These are phyloP conservation scores for Trichonephila clavipes DNA, from an alignment of 1,140 invertebrate species.

Conservation along the genomic window DNA sequence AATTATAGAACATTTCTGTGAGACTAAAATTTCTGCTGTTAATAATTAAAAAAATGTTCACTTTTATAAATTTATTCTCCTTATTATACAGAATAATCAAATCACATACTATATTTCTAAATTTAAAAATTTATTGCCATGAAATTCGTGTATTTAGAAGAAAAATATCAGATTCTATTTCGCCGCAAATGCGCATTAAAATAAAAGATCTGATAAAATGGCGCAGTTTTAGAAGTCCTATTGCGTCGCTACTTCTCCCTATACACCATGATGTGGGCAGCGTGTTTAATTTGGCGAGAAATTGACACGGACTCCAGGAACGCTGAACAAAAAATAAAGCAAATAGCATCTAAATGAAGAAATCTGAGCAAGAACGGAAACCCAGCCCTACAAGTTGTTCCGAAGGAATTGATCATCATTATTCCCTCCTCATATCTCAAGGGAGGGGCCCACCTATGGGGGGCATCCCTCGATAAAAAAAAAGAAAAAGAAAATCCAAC, in stretches of 20 bases:
- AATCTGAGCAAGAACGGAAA: conserved; percentile 40
- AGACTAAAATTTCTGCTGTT: no score
- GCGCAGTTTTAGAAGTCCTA: background rate
- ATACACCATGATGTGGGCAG: background rate
- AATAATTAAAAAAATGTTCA: no score
- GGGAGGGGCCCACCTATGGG: conserved; percentile 30
- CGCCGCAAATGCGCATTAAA: no score
- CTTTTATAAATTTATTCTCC: no score
- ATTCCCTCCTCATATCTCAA: conserved; percentile 58
- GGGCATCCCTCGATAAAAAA: background rate
- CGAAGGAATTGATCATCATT: conserved; percentile 34
- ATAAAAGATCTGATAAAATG: no score
- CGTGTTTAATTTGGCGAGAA: conserved; percentile 40
- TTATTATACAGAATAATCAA: no score
- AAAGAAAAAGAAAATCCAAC: conserved; percentile 16
- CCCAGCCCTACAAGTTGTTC: conserved; percentile 11
- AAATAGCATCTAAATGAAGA: conserved; percentile 29
- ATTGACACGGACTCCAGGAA: conserved; percentile 36
- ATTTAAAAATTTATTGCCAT: no score
- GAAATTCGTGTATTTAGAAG: no score
- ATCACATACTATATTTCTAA: no score
- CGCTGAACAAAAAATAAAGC: background rate
- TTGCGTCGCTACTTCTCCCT: background rate
- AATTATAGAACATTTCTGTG: no score
- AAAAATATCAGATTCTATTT: no score